Evolutionary conservation across 1,140 invertebrate species (phyloP).

Genomic region (Trachelipus rathkii): DNA sequence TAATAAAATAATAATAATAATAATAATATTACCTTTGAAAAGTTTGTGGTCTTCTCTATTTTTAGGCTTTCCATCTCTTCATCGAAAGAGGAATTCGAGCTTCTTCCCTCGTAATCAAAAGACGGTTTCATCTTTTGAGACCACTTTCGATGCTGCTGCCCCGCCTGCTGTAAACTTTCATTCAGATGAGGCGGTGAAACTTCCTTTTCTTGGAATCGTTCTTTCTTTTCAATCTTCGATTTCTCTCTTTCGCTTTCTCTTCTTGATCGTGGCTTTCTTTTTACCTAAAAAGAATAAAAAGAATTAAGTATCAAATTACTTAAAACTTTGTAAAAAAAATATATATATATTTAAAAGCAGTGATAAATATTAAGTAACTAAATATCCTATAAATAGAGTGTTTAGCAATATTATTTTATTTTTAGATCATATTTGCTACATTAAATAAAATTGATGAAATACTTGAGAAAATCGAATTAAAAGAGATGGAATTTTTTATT

Average conservation of each 20-base stretch:
- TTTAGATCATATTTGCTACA: no score
- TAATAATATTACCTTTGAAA: neutral
- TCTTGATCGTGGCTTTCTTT: neutral
- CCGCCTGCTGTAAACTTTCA: neutral
- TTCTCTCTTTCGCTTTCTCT: neutral
- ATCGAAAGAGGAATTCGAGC: constrained; percentile 95
- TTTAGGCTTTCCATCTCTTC: no score
- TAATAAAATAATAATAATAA: no score
- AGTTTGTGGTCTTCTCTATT: constrained; percentile 24
- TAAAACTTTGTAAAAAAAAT: no score
- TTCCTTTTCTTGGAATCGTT: neutral
- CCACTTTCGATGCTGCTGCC: neutral
- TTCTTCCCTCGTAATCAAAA: constrained; percentile 69
- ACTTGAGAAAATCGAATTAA: no score
- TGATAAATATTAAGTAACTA: no score
- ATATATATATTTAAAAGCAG: no score
- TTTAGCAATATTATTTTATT: no score
- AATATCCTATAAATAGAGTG: no score
- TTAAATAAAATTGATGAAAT: no score
- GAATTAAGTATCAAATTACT: no score
- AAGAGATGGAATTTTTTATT: no score
- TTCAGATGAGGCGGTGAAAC: neutral
- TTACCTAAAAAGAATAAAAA: neutral
- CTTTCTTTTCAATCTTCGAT: neutral
- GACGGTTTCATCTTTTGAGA: constrained; percentile 1